Conservation (phyloP, 2,888 invertebrate genomes). For the Cantharis rustica region DNA sequence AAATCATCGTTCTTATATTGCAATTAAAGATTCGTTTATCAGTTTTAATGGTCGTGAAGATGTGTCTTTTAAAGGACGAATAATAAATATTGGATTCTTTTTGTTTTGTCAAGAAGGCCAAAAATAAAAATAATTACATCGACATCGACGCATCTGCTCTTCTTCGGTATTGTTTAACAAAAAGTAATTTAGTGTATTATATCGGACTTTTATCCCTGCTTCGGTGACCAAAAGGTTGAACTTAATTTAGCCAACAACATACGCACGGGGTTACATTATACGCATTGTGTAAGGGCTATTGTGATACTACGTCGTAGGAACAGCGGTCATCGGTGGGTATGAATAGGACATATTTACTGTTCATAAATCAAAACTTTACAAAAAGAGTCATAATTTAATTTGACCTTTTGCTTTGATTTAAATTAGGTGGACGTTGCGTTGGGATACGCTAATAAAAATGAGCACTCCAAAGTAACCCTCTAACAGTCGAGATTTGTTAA, state of each 20-base stretch:
- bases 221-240: conserved; percentile 9
- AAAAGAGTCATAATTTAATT: conserved; percentile 13
- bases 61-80: not conserved
- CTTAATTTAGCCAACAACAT: conserved; percentile 15
- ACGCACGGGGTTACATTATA: conserved; percentile 12
- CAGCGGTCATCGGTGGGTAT: conserved; percentile 11
- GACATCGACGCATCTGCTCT: conserved; percentile 8
- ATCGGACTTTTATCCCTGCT: conserved; percentile 6
- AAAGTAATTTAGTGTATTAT: conserved; percentile 8
- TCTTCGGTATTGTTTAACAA: conserved; percentile 5
- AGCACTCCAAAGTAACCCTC: not conserved
- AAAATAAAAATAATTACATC: not conserved
- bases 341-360: conserved; percentile 10
- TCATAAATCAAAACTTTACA: conserved; percentile 20
- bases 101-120: not conserved
- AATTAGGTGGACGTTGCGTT: not conserved
- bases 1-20: not conserved
- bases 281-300: conserved; percentile 17
- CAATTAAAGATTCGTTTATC: not conserved
- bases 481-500: not conserved
- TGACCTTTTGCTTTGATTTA: conserved; percentile 5
- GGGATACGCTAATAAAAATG: not conserved
- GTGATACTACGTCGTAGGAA: conserved; percentile 5
- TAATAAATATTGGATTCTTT: not conserved
- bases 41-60: not conserved